These are phyloP conservation scores for Ophthalmolycus amberensis DNA, from an alignment of 2,113 vertebrate genomes.

Conservation along the genomic window DNA sequence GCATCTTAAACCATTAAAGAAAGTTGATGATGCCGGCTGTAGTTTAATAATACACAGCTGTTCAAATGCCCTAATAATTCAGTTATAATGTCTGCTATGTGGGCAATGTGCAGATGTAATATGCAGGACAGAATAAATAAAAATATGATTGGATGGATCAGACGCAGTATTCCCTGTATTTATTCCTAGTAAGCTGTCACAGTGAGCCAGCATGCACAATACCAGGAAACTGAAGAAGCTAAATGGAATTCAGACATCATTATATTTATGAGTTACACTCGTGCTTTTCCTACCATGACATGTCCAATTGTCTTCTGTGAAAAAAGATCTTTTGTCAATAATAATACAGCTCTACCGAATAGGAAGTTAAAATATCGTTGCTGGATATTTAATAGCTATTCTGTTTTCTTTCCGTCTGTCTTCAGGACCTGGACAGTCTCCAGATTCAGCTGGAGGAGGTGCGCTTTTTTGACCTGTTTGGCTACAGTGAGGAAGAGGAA, in stretches of 20 bases:
- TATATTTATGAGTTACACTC: neutral
- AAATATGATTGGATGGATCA: neutral
- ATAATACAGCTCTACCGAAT: neutral
- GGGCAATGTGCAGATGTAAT: neutral
- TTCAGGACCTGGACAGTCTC: constrained; percentile 91
- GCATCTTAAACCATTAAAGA: neutral
- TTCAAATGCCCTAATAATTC: neutral
- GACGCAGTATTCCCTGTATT: neutral
- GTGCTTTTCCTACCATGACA: neutral
- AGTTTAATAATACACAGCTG: neutral
- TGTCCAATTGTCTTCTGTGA: neutral
- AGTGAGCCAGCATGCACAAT: neutral
- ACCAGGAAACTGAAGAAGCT: neutral
- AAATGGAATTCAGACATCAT: neutral
- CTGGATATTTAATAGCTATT: neutral
- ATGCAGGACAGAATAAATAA: neutral
- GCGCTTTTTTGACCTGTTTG: constrained; percentile 97
- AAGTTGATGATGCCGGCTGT: neutral
- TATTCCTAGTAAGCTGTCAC: neutral
- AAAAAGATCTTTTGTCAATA: neutral
- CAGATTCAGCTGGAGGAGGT: constrained; percentile 93
- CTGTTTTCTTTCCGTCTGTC: constrained; percentile 30
- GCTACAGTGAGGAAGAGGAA: constrained; percentile 90
- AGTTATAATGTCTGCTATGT: neutral
- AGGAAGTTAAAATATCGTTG: neutral